phyloP scores from a whole-genome alignment of 35 echinoderm and acorn worm genomes.

The Ptychodera flava region DNA sequence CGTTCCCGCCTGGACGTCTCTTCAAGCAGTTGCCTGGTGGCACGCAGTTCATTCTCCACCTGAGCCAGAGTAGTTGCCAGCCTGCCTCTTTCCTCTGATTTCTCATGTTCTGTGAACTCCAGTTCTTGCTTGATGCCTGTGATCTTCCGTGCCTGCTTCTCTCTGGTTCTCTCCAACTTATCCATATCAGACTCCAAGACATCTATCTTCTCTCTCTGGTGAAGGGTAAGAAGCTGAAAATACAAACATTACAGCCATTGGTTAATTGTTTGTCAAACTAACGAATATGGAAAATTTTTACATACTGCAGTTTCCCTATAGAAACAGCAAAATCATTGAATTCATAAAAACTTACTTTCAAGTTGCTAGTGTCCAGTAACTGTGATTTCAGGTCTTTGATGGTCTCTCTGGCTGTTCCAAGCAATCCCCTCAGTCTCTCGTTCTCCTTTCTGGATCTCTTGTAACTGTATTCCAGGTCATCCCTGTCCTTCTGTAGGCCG shows the following conservation, averaged over 20 bases:
- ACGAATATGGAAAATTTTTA: no score
- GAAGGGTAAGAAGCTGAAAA: constrained; percentile 51
- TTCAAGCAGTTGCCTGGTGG: constrained; percentile 65
- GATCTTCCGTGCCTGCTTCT: constrained; percentile 93
- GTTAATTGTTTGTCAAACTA: no score
- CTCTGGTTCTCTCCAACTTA: constrained; percentile 88
- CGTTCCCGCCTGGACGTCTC: constrained; percentile 64
- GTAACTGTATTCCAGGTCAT: constrained; percentile 21
- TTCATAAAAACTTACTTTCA: constrained; percentile 69
- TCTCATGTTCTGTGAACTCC: constrained; percentile 81
- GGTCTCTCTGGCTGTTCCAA: constrained; percentile 68
- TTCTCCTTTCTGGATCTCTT: constrained; percentile 68
- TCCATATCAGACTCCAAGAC: constrained; percentile 56
- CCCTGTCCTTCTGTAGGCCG: constrained; percentile 73
- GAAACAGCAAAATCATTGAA: no score
- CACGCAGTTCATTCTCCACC: constrained; percentile 54
- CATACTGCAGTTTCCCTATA: no score
- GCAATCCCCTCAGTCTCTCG: constrained; percentile 70
- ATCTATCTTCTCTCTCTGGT: constrained; percentile 58
- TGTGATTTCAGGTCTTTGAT: constrained; percentile 77
- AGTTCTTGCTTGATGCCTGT: constrained; percentile 94
- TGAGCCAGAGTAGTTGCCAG: constrained; percentile 47
- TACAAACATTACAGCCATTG: background rate
- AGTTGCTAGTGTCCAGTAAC: constrained; percentile 74
- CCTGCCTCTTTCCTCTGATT: constrained; percentile 26